Evolutionary conservation across 2,797 vertebrate species (phyloP).

Genomic region (Betta splendens): DNA sequence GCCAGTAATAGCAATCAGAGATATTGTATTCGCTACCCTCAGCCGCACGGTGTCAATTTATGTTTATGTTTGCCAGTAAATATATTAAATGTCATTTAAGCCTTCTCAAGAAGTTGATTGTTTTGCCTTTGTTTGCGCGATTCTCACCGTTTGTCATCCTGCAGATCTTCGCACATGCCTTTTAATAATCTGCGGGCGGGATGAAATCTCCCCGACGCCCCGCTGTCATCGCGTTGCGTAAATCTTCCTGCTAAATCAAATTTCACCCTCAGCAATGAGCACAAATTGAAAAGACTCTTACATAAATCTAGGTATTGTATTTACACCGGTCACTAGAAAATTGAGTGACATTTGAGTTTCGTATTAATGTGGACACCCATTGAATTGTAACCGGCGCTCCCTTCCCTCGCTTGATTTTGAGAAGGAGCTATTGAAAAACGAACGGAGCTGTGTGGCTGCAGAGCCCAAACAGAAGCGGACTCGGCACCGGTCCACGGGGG

Average conservation of each 20-base stretch:
- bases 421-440: too few relatives aligned
- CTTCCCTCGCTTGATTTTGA: slow-evolving; percentile 48
- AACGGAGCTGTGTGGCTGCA: too few relatives aligned
- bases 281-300: slow-evolving; percentile 67
- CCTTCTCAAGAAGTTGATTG: slow-evolving; percentile 76
- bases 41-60: slow-evolving; percentile 77
- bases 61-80: slow-evolving; percentile 82
- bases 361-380: slow-evolving; percentile 60
- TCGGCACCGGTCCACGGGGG: too few relatives aligned
- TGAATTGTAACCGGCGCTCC: slow-evolving; percentile 50
- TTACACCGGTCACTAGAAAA: slow-evolving; percentile 56
- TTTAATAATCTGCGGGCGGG: slow-evolving; percentile 72
- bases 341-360: slow-evolving; percentile 71
- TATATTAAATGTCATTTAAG: slow-evolving; percentile 83
- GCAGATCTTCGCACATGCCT: slow-evolving; percentile 58
- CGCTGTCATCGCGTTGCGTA: slow-evolving; percentile 69
- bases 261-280: slow-evolving; percentile 62
- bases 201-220: slow-evolving; percentile 58
- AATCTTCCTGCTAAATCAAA: slow-evolving; percentile 76
- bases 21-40: slow-evolving; percentile 77
- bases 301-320: slow-evolving; percentile 59
- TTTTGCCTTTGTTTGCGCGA: slow-evolving; percentile 68
- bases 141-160: slow-evolving; percentile 69
- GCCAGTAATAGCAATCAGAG: slow-evolving; percentile 79
- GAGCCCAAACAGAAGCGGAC: slow-evolving; percentile 58